phyloP scores from a whole-genome alignment of 2,113 vertebrate species.

The Proterorhinus semilunaris region DNA sequence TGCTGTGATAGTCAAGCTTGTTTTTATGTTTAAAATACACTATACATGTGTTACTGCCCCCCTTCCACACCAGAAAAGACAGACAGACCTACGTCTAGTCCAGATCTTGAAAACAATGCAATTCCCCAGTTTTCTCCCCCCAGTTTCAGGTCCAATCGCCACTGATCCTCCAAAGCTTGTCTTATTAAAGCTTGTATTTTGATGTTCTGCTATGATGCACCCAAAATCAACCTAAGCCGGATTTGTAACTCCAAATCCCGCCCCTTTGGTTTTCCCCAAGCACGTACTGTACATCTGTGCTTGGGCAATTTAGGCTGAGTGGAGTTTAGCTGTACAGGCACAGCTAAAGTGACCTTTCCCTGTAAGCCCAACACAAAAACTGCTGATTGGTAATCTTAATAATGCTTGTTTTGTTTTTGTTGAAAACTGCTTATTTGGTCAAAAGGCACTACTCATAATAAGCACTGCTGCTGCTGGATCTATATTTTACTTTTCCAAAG shows the following conservation, averaged over 20 bases:
- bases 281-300: constrained; percentile 34
- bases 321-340: no score
- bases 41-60: no score
- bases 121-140: background rate
- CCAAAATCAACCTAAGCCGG: constrained; percentile 64
- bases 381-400: constrained; percentile 32
- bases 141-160: constrained; percentile 33
- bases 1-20: no score
- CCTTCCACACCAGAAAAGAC: no score
- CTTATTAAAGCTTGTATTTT: constrained; percentile 61
- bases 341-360: constrained; percentile 39
- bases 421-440: constrained; percentile 4
- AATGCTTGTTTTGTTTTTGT: constrained; percentile 12
- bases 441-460: background rate
- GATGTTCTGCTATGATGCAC: constrained; percentile 52
- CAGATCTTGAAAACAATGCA: background rate
- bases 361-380: constrained; percentile 32
- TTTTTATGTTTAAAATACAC: no score
- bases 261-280: constrained; percentile 18
- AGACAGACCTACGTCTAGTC: background rate
- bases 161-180: constrained; percentile 52
- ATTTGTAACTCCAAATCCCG: constrained; percentile 60
- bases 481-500: constrained; percentile 2
- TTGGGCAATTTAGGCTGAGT: constrained; percentile 19
- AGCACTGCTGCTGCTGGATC: constrained; percentile 2